Evolutionary conservation across 2,797 vertebrate species (phyloP).

Genomic region (Rhadinocentrus ornatus): DNA sequence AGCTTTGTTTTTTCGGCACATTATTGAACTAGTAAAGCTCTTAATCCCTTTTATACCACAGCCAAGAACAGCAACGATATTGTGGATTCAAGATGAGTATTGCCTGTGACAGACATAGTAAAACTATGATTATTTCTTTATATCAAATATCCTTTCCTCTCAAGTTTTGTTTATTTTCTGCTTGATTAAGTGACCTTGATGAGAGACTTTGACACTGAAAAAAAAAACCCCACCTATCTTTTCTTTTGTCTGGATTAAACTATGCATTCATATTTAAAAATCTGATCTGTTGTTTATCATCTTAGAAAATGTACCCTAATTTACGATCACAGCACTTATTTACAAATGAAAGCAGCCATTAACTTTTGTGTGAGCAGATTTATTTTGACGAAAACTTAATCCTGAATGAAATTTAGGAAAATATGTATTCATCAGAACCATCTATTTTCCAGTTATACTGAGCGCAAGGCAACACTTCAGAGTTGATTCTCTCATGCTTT

Average conservation of each 20-base stretch:
- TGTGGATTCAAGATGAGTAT: conserved; percentile 57
- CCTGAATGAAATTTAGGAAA: background rate
- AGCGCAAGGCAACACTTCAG: background rate
- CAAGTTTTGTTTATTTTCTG: conserved; percentile 17
- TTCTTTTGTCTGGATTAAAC: background rate
- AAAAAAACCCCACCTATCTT: background rate
- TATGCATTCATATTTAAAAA: background rate
- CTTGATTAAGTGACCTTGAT: conserved; percentile 20
- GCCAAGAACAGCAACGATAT: conserved; percentile 51
- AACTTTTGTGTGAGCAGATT: conserved; percentile 9
- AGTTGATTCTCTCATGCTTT: background rate
- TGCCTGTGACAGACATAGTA: conserved; percentile 45
- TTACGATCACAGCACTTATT: background rate
- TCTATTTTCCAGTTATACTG: conserved; percentile 8
- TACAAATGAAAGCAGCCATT: conserved; percentile 12
- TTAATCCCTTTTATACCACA: conserved; percentile 47
- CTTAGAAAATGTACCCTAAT: background rate
- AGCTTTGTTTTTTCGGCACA: conserved; percentile 52
- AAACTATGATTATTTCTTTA: conserved; percentile 30
- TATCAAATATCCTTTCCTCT: conserved; percentile 11
- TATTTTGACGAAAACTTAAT: too few relatives aligned
- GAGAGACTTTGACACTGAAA: conserved; percentile 8
- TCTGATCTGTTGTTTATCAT: background rate
- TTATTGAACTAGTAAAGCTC: conserved; percentile 19
- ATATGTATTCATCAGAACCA: background rate